Evolutionary conservation across 2,888 invertebrate genomes (phyloP), one percentile per base, ranked within the genome.

Genomic region (Hedya salicella): DNA sequence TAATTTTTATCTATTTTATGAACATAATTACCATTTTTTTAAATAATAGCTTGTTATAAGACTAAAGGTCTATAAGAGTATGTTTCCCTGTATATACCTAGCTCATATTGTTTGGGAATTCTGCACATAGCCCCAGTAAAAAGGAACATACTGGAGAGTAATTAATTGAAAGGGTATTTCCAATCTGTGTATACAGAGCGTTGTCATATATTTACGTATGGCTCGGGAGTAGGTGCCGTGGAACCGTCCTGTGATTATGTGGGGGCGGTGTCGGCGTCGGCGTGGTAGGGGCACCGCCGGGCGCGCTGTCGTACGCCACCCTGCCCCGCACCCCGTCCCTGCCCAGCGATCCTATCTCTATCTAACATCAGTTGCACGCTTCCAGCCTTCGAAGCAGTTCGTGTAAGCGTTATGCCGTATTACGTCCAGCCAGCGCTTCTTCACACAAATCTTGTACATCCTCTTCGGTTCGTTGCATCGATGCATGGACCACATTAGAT

Each of bases 401-500:
- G 90, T 84, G 89, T 85, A 86, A 84, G 89, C 87, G 91, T 81
- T 82, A 91, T 91, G 91, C 83, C 83, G 88, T 78, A 79, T 78
- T 71, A 79, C 77, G 81, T 81, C 77, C 83, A 84, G 88, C 79
- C 89, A 83, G 86, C 85, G 86, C 82, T 83, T 80, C 88, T 81
- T 76, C 88, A 87, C 86, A 87, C 87, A 85, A 89, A 86, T 84
- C 79, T 85, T 81, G 85, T 83, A 79, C 88, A 83, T 80, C 84
- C 80, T 81, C 77, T 78, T 87, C 85, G 91, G 91, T 92, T 91
- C 91, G 91, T 92, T 88, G 91, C 91, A 87, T 83, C 80, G 77
- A 87, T 88, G 91, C 91, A 92, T 91, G 91, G 81, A 86, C 91
- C 91, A 91, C 89, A 80, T 82, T 92, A 91, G 91, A 88, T 78